Evolutionary conservation across 2,113 vertebrate genomes (phyloP).

Genomic region (Penelope pileata): DNA sequence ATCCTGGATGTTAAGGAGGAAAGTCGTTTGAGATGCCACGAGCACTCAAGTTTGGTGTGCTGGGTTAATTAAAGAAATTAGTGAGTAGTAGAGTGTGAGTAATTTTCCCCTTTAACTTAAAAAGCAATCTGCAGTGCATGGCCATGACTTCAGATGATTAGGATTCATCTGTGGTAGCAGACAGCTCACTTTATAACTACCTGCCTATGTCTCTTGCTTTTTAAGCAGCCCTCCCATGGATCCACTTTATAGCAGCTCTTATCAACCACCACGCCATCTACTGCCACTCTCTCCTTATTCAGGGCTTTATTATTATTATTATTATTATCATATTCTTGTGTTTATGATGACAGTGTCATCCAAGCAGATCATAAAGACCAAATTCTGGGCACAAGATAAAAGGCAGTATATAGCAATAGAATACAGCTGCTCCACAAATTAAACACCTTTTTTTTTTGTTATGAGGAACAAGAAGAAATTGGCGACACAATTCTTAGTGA

Average conservation of each 20-base stretch:
- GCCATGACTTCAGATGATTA: constrained; percentile 1
- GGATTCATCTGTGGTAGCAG: constrained; percentile 25
- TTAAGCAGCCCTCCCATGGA: neutral
- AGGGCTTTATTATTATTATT: neutral
- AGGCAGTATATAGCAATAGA: neutral
- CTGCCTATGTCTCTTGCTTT: constrained; percentile 17
- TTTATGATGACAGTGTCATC: neutral
- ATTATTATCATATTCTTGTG: neutral
- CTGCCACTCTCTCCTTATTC: neutral
- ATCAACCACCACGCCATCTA: neutral
- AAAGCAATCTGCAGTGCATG: neutral
- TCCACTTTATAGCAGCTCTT: neutral
- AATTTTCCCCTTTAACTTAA: constrained; percentile 3
- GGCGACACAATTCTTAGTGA: rapidly evolving
- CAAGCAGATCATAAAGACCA: rapidly evolving
- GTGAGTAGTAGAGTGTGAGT: neutral
- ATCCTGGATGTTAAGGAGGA: neutral
- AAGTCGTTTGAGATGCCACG: neutral
- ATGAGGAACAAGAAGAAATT: neutral
- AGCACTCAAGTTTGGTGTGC: neutral
- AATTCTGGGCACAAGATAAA: neutral
- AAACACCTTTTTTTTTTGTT: neutral
- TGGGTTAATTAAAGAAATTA: constrained; percentile 15
- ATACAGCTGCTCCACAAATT: neutral
- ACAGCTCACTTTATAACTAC: neutral